Evolutionary conservation across 2,113 vertebrate genomes (phyloP).

Genomic region (Rutilus rutilus): DNA sequence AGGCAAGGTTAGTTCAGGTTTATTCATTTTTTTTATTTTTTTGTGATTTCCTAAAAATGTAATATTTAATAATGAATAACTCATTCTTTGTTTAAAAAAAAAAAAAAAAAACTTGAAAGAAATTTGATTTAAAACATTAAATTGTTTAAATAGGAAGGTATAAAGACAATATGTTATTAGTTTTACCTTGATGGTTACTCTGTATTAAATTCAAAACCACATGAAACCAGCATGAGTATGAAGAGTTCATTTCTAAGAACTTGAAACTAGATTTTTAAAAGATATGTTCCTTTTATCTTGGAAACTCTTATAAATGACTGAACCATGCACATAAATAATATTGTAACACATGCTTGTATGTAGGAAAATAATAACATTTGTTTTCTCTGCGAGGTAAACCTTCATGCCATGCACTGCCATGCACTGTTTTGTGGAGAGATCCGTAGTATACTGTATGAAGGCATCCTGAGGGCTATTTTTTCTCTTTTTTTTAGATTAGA

Average conservation of each 20-base stretch:
- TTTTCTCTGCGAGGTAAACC: no score
- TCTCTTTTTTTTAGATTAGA: neutral
- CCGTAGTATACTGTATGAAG: neutral
- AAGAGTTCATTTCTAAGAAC: neutral
- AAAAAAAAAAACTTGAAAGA: no score
- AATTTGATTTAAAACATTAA: no score
- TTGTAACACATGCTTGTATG: neutral
- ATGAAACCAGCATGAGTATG: neutral
- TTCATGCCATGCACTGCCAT: neutral
- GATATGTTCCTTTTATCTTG: neutral
- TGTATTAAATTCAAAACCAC: neutral
- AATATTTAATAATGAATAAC: no score
- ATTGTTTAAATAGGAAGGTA: no score
- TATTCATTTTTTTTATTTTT: no score
- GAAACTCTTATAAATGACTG: neutral
- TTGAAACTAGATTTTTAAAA: neutral
- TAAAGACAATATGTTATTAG: no score
- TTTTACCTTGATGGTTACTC: no score
- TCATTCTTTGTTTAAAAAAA: no score
- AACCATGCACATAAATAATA: neutral
- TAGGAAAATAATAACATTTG: neutral
- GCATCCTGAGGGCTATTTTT: slow-evolving; percentile 1
- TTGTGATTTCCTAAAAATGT: no score
- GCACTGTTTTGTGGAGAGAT: neutral
- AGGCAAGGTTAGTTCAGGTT: no score